A percentile compares a stretch with the other conserved stretches of the same genome.
Conservation (phyloP, 1,140 invertebrate genomes). For the Drosophila pseudoananassae region DNA sequence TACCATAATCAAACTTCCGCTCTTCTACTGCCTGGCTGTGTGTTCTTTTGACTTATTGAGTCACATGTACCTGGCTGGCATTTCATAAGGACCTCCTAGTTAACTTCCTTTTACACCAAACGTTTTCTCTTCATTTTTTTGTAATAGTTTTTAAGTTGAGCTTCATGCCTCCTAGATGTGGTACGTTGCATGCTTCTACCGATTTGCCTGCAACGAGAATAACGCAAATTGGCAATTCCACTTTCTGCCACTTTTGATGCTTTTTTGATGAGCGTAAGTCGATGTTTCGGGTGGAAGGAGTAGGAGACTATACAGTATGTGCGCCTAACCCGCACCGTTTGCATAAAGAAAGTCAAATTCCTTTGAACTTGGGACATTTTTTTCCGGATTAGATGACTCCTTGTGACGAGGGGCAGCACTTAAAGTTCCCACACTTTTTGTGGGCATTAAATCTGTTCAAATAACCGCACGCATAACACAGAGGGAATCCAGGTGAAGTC, state of each 20-base stretch:
- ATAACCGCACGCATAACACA: constrained; percentile 63
- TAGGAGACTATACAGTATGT: constrained; percentile 2
- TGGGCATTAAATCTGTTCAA: constrained; percentile 80
- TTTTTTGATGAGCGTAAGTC: constrained; percentile 64
- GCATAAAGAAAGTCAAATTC: constrained; percentile 64
- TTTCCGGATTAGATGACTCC: constrained; percentile 66
- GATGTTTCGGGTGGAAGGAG: neutral
- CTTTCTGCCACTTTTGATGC: constrained; percentile 70
- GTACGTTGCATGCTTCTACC: constrained; percentile 8
- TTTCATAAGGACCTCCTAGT: constrained; percentile 48
- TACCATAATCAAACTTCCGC: constrained; percentile 24
- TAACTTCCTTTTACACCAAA: constrained; percentile 31
- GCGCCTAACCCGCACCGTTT: constrained; percentile 50
- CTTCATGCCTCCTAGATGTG: constrained; percentile 21
- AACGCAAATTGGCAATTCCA: constrained; percentile 76
- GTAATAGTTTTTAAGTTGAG: constrained; percentile 44
- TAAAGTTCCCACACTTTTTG: constrained; percentile 71
- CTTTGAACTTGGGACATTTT: constrained; percentile 63
- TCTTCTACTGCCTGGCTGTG: constrained; percentile 7
- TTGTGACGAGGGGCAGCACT: constrained; percentile 75
- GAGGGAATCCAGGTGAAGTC: neutral
- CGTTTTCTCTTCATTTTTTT: constrained; percentile 10
- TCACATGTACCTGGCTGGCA: constrained; percentile 48
- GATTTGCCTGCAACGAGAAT: constrained; percentile 28
- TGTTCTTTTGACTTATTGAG: constrained; percentile 50